phyloP scores from a whole-genome alignment of 2,797 vertebrate genomes.

The Microctenopoma steveboyesi region DNA sequence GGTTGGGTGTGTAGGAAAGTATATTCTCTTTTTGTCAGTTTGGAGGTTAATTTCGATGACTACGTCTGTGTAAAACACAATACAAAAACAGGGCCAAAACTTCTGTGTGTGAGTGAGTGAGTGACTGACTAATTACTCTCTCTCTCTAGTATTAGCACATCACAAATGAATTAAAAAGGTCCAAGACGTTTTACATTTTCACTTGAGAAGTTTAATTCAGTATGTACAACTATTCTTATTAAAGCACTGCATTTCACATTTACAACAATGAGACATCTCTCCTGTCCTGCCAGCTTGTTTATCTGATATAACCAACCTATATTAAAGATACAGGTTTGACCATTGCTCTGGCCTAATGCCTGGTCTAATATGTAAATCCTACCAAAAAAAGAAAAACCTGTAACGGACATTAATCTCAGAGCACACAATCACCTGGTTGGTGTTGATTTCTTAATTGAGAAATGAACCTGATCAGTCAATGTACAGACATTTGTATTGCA shows the following conservation, averaged over 20 bases:
- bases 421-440: slow-evolving; percentile 38
- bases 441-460: slow-evolving; percentile 27
- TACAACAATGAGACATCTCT: slow-evolving; percentile 38
- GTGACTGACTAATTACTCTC: too few species aligned
- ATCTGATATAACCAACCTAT: slow-evolving; percentile 21
- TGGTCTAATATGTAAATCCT: slow-evolving; percentile 30
- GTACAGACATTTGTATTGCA: slow-evolving; percentile 26
- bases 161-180: background rate
- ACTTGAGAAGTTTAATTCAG: slow-evolving; percentile 71
- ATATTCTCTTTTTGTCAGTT: too few species aligned
- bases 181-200: slow-evolving; percentile 5
- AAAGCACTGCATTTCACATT: slow-evolving; percentile 67
- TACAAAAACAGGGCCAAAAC: too few species aligned
- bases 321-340: slow-evolving; percentile 45
- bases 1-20: too few species aligned
- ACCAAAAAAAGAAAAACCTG: slow-evolving; percentile 36
- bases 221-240: slow-evolving; percentile 75
- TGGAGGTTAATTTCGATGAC: too few species aligned
- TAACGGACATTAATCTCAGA: slow-evolving; percentile 27
- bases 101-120: too few species aligned
- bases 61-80: too few species aligned
- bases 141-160: too few species aligned
- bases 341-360: slow-evolving; percentile 20
- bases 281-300: slow-evolving; percentile 18
- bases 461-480: slow-evolving; percentile 21